A percentile compares a stretch with the other conserved stretches of the same genome.
Conservation (phyloP, 2,113 vertebrate genomes). For the Vimba vimba region DNA sequence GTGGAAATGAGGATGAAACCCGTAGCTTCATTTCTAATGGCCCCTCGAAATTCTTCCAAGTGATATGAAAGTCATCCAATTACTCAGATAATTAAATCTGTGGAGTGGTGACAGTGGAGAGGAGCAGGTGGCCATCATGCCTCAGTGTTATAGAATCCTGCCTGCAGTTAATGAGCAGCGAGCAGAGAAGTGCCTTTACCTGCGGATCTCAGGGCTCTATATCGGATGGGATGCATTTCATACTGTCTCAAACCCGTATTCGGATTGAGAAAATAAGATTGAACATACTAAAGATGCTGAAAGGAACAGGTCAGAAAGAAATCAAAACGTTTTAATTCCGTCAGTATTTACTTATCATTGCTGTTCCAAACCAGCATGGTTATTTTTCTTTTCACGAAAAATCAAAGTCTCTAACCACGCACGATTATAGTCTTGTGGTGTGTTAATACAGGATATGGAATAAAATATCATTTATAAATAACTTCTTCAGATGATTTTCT, state of each 20-base stretch:
- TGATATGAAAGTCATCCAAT: constrained; percentile 61
- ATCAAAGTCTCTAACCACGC: not conserved
- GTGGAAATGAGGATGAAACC: not conserved
- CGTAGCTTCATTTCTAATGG: not conserved
- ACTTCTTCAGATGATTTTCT: not conserved
- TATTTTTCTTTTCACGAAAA: not conserved
- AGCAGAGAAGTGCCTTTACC: constrained; percentile 11
- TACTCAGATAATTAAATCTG: constrained; percentile 64
- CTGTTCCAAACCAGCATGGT: not conserved
- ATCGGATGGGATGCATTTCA: constrained; percentile 6
- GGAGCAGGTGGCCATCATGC: constrained; percentile 58
- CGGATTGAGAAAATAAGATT: not conserved
- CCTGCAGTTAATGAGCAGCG: constrained; percentile 46
- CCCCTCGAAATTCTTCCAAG: constrained; percentile 52
- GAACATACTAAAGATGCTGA: not conserved
- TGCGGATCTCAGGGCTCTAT: not conserved
- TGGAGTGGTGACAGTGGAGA: constrained; percentile 53
- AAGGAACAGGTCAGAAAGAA: not conserved
- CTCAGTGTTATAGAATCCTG: constrained; percentile 36
- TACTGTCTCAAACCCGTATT: not conserved
- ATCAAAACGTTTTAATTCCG: not conserved
- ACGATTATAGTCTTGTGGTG: not conserved
- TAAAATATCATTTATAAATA: not conserved
- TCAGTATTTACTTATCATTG: not conserved
- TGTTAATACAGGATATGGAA: not conserved